Evolutionary conservation across 1,140 invertebrate genomes (phyloP).

Genomic region (Lethocerus indicus): DNA sequence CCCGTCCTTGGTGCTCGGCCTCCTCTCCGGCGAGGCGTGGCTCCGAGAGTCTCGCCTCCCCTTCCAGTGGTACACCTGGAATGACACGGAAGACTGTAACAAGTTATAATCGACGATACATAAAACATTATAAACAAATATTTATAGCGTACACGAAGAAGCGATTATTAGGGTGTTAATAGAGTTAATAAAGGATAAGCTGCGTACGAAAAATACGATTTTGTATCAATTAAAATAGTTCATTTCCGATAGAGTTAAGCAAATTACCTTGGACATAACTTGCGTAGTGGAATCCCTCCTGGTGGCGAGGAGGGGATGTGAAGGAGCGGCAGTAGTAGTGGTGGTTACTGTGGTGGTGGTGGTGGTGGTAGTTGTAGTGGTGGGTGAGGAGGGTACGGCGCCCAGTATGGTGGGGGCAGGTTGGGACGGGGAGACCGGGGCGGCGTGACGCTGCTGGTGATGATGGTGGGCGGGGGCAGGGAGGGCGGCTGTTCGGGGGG

Average conservation of each 20-base stretch:
- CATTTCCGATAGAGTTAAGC: too few relatives aligned
- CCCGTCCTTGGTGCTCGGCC: conserved; percentile 17
- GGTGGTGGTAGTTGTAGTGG: conserved; percentile 27
- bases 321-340: conserved; percentile 21
- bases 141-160: too few relatives aligned
- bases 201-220: too few relatives aligned
- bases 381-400: conserved; percentile 12
- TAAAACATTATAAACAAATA: too few relatives aligned
- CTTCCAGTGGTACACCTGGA: conserved; percentile 19
- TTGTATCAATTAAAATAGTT: too few relatives aligned
- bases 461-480: conserved; percentile 24
- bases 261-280: too few relatives aligned
- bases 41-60: conserved; percentile 45
- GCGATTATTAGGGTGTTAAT: too few relatives aligned
- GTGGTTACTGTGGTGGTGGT: conserved; percentile 26
- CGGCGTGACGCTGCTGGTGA: conserved; percentile 20
- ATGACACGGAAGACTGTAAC: too few relatives aligned
- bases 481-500: conserved; percentile 18
- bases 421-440: conserved; percentile 24
- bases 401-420: conserved; percentile 18
- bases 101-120: too few relatives aligned
- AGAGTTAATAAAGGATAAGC: too few relatives aligned
- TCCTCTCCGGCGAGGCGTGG: conserved; percentile 30
- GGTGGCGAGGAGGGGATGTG: conserved; percentile 35
- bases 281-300: conserved; percentile 70